phyloP scores from a whole-genome alignment of 2,888 invertebrate genomes.

The Nebria salina region DNA sequence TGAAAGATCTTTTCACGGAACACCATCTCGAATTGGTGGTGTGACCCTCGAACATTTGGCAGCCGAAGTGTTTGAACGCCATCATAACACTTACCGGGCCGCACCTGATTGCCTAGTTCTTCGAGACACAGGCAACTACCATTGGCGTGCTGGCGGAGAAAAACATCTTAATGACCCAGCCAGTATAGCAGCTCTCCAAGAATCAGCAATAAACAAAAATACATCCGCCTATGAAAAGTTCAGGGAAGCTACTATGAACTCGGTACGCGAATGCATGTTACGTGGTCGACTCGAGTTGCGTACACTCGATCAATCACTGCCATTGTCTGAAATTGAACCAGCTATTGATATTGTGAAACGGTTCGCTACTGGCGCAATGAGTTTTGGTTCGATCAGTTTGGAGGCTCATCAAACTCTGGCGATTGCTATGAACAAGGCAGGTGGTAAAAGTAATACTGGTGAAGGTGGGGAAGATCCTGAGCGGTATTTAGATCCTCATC shows the following conservation, averaged over 20 bases:
- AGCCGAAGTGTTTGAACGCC: constrained; percentile 84
- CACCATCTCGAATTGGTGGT: constrained; percentile 82
- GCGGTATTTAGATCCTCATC: constrained; percentile 78
- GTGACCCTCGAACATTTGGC: constrained; percentile 89
- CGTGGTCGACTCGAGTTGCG: constrained; percentile 93
- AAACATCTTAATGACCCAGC: constrained; percentile 97
- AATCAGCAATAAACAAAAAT: constrained; percentile 86
- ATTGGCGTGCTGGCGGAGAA: constrained; percentile 98
- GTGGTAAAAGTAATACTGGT: constrained; percentile 95
- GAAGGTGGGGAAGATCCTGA: constrained; percentile 93
- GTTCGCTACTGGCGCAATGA: constrained; percentile 80
- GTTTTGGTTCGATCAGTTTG: constrained; percentile 83
- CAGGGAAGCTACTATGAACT: constrained; percentile 87
- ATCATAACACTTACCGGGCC: constrained; percentile 77
- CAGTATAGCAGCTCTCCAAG: constrained; percentile 79
- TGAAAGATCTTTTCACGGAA: constrained; percentile 89
- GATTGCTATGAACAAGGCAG: constrained; percentile 90
- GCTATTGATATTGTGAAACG: constrained; percentile 95
- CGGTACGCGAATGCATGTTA: constrained; percentile 85
- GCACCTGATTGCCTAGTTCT: constrained; percentile 77
- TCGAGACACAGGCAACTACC: constrained; percentile 88
- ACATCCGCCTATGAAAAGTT: constrained; percentile 84
- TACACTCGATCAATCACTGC: constrained; percentile 79
- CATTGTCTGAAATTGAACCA: constrained; percentile 89
- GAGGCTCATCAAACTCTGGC: constrained; percentile 97